Base-by-base conservation (phyloP, 2,888 invertebrate species). In the Drosophila kanekoi region DNA sequence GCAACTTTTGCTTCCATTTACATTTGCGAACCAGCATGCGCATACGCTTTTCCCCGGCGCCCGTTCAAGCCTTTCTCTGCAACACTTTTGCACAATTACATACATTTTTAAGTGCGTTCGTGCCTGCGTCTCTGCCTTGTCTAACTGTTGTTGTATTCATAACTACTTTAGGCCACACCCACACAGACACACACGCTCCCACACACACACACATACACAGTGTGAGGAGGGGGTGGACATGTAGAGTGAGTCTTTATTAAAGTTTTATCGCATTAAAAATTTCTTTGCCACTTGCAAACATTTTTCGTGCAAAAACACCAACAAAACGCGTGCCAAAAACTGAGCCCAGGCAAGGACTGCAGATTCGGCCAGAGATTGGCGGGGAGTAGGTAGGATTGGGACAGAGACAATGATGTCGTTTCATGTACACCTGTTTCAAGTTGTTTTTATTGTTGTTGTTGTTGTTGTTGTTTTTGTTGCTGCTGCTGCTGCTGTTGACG, bases 191-290 rank as follows among this genome's bases (percentile, higher is more conserved):
- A 44, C 40, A 28, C 35, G 1, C 40, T 38, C 35, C 28, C 41
- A 35, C 28, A 28, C 40, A 47, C 13, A 67, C 47, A 41, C 37
- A 47, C n/a, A 38, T 18, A 18, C 18, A 18, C 11, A 23, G 6
- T 8, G 23, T 6, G 6, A 28, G 28, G 2, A 8, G 28, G 8
- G 28, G 28, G 28, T 8, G 28, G 28, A 51, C 54, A 49, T 51
- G 48, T 59, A 68, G 67, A 64, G 65, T 68, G 73, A 77, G 89
- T 88, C 89, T 87, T 86, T 86, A 89, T 86, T 86, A 86, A 86
- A 89, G 85, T 86, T 89, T 86, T 86, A 86, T 86, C 89, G 86
- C 89, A 86, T 86, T 86, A 86, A 86, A 82, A 87, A 86, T 87
- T 86, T 89, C 73, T 70, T 75, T 87, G 72, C 72, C 67, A 72